These are phyloP conservation scores for Anomalospiza imberbis DNA, from an alignment of 2,797 vertebrate genomes.

Conservation along the genomic window DNA sequence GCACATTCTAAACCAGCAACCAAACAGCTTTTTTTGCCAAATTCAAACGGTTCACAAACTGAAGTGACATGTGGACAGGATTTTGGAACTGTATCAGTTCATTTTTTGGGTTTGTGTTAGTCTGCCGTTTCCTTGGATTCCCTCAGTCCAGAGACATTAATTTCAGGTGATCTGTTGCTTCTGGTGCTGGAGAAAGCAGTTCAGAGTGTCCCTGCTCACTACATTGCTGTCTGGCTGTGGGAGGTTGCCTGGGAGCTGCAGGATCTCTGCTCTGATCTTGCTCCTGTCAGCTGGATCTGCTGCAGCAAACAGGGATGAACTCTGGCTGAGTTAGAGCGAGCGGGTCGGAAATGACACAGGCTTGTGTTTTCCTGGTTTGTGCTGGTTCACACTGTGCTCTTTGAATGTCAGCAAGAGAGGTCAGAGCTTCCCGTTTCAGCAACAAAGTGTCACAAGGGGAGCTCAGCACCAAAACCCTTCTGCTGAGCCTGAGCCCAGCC, in stretches of 20 bases:
- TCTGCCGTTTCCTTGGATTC: background rate
- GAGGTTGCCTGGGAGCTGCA: background rate
- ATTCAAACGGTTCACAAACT: background rate
- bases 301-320: background rate
- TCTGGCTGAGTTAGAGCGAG: fast-evolving
- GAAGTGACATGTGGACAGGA: background rate
- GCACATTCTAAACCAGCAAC: background rate
- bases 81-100: background rate
- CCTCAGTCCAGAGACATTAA: background rate
- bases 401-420: background rate
- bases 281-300: background rate
- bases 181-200: background rate
- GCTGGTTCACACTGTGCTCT: background rate
- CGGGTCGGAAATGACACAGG: background rate
- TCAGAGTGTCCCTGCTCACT: background rate
- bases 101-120: background rate
- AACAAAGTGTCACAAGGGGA: background rate
- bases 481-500: background rate
- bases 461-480: background rate
- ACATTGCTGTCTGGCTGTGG: background rate
- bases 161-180: background rate
- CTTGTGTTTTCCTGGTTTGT: background rate
- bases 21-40: background rate
- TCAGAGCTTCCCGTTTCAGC: background rate
- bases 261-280: background rate